Evolutionary conservation across 2,888 invertebrate genomes (phyloP).

Genomic region (Hemistola chrysoprasaria): DNA sequence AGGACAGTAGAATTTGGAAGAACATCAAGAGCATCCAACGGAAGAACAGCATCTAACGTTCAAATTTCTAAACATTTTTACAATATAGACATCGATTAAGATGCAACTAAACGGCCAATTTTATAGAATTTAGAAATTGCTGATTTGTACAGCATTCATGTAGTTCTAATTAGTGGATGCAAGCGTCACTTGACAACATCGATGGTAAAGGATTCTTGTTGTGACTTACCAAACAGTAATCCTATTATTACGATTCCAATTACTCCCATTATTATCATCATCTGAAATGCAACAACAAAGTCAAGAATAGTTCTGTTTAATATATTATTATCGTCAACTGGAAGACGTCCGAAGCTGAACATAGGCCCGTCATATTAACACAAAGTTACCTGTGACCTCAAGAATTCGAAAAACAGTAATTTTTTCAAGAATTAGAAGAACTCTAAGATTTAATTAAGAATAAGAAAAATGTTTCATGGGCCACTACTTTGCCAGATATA

Average conservation of each 20-base stretch:
- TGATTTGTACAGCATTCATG: not conserved
- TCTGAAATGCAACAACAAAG: slow-evolving; percentile 74
- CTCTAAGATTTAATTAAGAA: too few species aligned
- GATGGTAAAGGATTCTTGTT: slow-evolving; percentile 30
- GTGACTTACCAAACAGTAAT: slow-evolving; percentile 92
- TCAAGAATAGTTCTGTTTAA: not conserved
- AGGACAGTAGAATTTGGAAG: slow-evolving; percentile 35
- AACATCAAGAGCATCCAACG: slow-evolving; percentile 37
- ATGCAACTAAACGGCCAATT: slow-evolving; percentile 19
- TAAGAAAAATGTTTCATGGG: too few species aligned
- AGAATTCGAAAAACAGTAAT: too few species aligned
- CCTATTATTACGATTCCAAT: slow-evolving; percentile 91
- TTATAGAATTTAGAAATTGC: slow-evolving; percentile 4
- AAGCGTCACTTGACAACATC: slow-evolving; percentile 42
- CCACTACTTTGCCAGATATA: too few species aligned
- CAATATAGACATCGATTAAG: slow-evolving; percentile 16
- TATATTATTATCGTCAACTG: too few species aligned
- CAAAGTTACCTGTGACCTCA: too few species aligned
- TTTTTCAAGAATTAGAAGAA: too few species aligned
- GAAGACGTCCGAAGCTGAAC: too few species aligned
- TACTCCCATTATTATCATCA: slow-evolving; percentile 96
- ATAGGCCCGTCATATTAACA: too few species aligned
- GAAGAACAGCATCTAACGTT: slow-evolving; percentile 24
- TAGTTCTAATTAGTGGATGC: slow-evolving; percentile 7
- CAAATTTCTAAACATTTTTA: slow-evolving; percentile 16